Conservation (phyloP, 2,797 vertebrate genomes). For the Dicrostonyx torquatus region DNA sequence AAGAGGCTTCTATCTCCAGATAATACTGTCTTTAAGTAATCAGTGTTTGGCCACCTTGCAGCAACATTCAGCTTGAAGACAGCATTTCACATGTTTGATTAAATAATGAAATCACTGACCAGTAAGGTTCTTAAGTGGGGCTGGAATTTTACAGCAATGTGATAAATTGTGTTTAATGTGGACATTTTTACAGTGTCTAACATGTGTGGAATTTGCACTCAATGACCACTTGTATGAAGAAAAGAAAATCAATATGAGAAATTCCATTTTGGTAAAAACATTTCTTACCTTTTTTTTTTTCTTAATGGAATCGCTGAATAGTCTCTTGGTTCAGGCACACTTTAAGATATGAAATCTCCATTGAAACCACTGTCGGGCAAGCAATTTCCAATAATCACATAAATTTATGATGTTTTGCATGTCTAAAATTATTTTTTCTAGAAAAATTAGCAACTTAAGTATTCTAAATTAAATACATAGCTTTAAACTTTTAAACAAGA, state of each 20-base stretch:
- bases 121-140: conserved; percentile 84
- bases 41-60: conserved; percentile 86
- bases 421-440: conserved; percentile 71
- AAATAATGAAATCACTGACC: conserved; percentile 90
- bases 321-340: conserved; percentile 32
- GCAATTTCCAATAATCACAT: conserved; percentile 50
- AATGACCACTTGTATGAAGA: conserved; percentile 66
- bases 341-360: conserved; percentile 17
- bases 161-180: conserved; percentile 90
- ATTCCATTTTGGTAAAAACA: conserved; percentile 38
- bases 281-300: conserved; percentile 51
- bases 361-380: conserved; percentile 10
- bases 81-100: conserved; percentile 89
- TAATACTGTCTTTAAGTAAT: conserved; percentile 86
- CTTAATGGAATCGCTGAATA: not conserved
- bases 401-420: conserved; percentile 74
- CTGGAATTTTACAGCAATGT: conserved; percentile 88
- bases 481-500: conserved; percentile 67
- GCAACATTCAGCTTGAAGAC: conserved; percentile 86
- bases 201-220: conserved; percentile 79
- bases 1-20: conserved; percentile 75
- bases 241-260: conserved; percentile 55
- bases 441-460: conserved; percentile 79
- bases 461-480: conserved; percentile 80
- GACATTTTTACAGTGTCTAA: conserved; percentile 87